Conservation (phyloP, 2,113 vertebrate species). For the Pseudorectes ferrugineus region DNA sequence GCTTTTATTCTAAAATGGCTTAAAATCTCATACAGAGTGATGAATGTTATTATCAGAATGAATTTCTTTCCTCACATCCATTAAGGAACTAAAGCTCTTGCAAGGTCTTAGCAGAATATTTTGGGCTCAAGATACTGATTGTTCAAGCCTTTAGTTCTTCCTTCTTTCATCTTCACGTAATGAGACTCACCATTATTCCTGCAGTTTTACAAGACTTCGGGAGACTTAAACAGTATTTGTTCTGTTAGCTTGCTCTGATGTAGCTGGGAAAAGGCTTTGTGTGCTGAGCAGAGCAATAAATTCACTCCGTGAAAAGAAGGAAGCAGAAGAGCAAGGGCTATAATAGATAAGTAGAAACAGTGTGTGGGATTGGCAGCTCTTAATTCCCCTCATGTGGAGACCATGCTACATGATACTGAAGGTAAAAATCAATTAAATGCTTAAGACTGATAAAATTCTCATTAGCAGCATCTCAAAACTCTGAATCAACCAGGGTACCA, state of each 20-base stretch:
- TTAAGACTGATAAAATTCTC: neutral
- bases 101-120: neutral
- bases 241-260: neutral
- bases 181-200: neutral
- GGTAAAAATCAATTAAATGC: conserved; percentile 9
- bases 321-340: neutral
- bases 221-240: neutral
- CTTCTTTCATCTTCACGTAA: neutral
- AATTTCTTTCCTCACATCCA: neutral
- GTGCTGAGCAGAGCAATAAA: neutral
- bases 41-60: neutral
- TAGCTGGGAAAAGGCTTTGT: neutral
- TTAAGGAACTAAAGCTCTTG: neutral
- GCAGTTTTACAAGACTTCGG: neutral
- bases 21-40: neutral
- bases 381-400: neutral
- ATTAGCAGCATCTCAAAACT: neutral
- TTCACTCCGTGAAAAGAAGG: neutral
- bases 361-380: neutral
- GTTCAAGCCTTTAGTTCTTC: neutral
- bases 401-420: neutral
- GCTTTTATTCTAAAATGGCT: neutral
- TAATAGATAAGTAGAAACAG: neutral
- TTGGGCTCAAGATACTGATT: neutral
- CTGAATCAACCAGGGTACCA: neutral